phyloP scores from a whole-genome alignment of 2,888 invertebrate genomes.

The Ptilodon capucinus region DNA sequence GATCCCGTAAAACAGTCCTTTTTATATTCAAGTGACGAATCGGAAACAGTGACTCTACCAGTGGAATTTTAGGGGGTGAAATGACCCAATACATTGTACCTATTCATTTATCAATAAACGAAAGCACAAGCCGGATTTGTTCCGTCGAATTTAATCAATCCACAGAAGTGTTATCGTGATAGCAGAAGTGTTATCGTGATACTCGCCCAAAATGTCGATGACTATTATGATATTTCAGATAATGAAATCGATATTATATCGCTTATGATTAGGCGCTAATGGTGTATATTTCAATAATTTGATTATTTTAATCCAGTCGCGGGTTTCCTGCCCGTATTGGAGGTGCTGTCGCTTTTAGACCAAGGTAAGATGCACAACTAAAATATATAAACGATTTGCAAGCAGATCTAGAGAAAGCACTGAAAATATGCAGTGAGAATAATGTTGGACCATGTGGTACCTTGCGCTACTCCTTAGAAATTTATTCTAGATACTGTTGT shows the following conservation, averaged over 20 bases:
- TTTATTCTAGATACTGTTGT: not conserved
- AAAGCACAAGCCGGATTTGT: not conserved
- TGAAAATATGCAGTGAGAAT: not conserved
- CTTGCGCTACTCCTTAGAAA: not conserved
- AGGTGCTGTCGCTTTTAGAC: slow-evolving; percentile 32
- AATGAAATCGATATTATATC: slow-evolving; percentile 41
- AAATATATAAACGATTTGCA: not conserved
- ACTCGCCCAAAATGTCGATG: slow-evolving; percentile 8
- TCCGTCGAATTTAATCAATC: slow-evolving; percentile 7
- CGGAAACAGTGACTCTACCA: too few relatives aligned
- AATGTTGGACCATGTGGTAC: not conserved
- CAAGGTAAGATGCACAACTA: slow-evolving; percentile 40
- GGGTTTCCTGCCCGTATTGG: slow-evolving; percentile 32
- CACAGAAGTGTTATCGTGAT: slow-evolving; percentile 19
- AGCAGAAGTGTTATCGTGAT: slow-evolving; percentile 21
- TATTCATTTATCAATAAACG: too few relatives aligned
- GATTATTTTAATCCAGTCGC: slow-evolving; percentile 60
- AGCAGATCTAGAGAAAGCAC: not conserved
- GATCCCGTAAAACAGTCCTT: too few relatives aligned
- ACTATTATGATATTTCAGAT: slow-evolving; percentile 30
- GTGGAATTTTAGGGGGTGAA: too few relatives aligned
- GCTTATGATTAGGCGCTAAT: slow-evolving; percentile 40
- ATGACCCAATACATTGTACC: too few relatives aligned
- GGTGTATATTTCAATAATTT: slow-evolving; percentile 57
- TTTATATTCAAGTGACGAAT: too few relatives aligned